These are phyloP conservation scores for Daktulosphaira vitifoliae DNA, from an alignment of 1,140 invertebrate genomes.

Conservation along the genomic window DNA sequence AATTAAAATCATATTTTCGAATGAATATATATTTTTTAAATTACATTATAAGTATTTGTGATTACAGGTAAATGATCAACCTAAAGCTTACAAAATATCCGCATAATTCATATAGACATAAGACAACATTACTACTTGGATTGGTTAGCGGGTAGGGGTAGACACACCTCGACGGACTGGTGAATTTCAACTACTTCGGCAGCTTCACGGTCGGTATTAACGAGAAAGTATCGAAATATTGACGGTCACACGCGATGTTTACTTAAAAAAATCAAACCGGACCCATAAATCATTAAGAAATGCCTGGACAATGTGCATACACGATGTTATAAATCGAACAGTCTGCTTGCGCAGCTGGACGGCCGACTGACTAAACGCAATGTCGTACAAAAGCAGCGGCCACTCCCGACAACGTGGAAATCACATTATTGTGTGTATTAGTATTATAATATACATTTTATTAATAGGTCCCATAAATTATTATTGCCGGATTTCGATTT, in stretches of 20 bases:
- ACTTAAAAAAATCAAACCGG: constrained; percentile 11
- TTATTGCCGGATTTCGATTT: constrained; percentile 30
- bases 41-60: no score
- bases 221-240: neutral
- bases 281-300: constrained; percentile 20
- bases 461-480: constrained; percentile 32
- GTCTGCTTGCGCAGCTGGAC: constrained; percentile 29
- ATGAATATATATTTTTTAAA: no score
- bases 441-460: neutral
- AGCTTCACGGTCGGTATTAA: neutral
- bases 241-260: constrained; percentile 23
- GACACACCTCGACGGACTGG: no score
- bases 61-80: no score
- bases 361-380: constrained; percentile 10
- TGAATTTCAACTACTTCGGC: no score
- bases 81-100: no score
- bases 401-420: constrained; percentile 22
- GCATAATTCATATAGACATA: no score
- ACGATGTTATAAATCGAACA: constrained; percentile 23
- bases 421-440: neutral
- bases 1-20: no score
- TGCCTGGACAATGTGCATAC: neutral
- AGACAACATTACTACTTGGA: no score
- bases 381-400: constrained; percentile 8
- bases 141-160: no score